Evolutionary conservation across 2,888 invertebrate species (phyloP), one percentile per base, ranked within the genome.

Genomic region (Drosophila helvetica): DNA sequence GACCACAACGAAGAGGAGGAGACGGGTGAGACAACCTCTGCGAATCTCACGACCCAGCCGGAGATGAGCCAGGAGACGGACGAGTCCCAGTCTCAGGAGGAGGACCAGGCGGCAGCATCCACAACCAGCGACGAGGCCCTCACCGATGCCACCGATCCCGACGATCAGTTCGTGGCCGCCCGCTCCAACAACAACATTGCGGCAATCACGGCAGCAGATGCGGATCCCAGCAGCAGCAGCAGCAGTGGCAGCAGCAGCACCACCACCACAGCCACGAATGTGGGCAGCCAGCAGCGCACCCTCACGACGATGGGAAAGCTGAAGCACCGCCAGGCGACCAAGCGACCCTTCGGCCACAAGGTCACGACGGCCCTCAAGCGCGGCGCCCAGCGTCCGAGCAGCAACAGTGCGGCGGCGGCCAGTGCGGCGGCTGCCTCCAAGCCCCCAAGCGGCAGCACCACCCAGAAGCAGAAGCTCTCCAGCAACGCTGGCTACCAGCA

Each of bases 141-240:
- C 0, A 91, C 91, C 7, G 90, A 89, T 70, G 85, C 89, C 64
- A 91, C 90, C 58, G 89, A 90, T 74, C 66, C 84, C 4, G 86
- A 90, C 45, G 91, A 91, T 74, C 90, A 91, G 71, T 90, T 91
- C 77, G 91, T 91, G 43, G 91, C 90, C 2, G 89, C 91, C 10
- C 88, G 91, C 60, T 91, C 91, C 12, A 91, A 91, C 67, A 91
- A 89, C 62, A 88, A 90, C 43, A 88, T 88, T 27, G 90, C 91
- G 1, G 90, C 90, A 1, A 90, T 90, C 4, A 91, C 90, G 0
- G 91, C 90, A 0, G 90, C 90, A 4, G 90, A 90, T 72, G 75
- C 84, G 0, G 88, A 85, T 33, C 71, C 75, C 1, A 61, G 33
- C 17, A 65, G 48, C 51, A 38, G 42, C 8, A 48, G 57, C 47